Evolutionary conservation across 2,113 vertebrate genomes (phyloP).

Genomic region (Podarcis raffonei): DNA sequence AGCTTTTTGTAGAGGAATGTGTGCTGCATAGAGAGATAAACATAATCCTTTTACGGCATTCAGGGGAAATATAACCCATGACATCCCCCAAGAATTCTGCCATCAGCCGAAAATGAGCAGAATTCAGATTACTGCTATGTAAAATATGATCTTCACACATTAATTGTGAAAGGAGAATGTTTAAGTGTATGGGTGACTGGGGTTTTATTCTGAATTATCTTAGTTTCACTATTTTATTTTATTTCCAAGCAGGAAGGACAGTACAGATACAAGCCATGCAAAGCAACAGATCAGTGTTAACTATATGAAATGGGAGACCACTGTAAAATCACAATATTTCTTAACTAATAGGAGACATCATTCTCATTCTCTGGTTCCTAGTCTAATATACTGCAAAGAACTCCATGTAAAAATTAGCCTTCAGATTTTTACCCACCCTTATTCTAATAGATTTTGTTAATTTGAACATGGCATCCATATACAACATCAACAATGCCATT

Average conservation of each 20-base stretch:
- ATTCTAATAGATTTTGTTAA: neutral
- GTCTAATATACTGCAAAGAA: neutral
- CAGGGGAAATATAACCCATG: slow-evolving; percentile 27
- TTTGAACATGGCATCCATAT: neutral
- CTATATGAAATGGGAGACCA: neutral
- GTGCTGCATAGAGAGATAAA: slow-evolving; percentile 55
- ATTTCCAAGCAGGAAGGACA: neutral
- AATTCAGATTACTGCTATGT: slow-evolving; percentile 23
- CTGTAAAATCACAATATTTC: neutral
- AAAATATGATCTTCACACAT: neutral
- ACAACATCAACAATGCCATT: neutral
- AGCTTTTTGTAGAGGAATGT: slow-evolving; percentile 44
- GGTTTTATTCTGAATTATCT: neutral
- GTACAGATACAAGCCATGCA: neutral
- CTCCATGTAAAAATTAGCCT: neutral
- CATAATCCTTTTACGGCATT: slow-evolving; percentile 56
- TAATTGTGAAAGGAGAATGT: neutral
- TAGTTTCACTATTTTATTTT: neutral
- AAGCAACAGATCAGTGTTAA: neutral
- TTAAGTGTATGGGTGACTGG: neutral
- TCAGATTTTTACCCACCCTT: neutral
- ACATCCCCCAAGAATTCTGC: slow-evolving; percentile 42
- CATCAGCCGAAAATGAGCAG: slow-evolving; percentile 34
- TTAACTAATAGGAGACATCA: neutral
- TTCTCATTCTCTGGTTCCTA: neutral